Base-by-base conservation (phyloP, 2,888 invertebrate species). In the Drosophila paucipuncta region DNA sequence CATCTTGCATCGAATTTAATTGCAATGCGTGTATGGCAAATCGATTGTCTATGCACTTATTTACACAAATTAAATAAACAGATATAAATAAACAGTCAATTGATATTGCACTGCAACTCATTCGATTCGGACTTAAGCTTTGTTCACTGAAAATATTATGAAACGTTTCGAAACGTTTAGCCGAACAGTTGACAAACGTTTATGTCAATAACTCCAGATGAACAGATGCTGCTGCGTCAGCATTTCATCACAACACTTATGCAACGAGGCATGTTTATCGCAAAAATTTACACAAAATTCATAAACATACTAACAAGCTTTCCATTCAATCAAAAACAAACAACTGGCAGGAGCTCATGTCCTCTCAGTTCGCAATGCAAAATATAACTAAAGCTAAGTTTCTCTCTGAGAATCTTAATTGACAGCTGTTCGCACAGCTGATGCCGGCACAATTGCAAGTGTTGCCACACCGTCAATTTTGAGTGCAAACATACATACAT, bases 341-440 rank as follows among this genome's bases (percentile, higher is more conserved):
- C 39, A 49, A 0, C 11, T 37, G 7, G 0, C 4, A 3, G 11
- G 4, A 49, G 30, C 30, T 28, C 55, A 57, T 30, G 55, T 41
- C 43, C 4, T 31, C 0, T 5, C 76, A 16, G 62, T n/a, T 18
- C 66, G 71, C 66, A 33, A 43, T 58, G 68, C 76, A 57, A 83
- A 76, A 60, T 80, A 75, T 39, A 68, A 79, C 79, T 78, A 65
- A 77, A 65, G 39, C 50, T 4, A 13, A 11, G 53, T 35, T 49
- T 16, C 31, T 73, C 67, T 57, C 70, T 59, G 47, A 2, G 18
- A 63, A 57, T 41, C 31, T 61, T 4, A 37, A 7, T 41, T 13
- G 54, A n/a, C 79, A 73, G 81, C 81, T 77, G 78, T 47, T 59
- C 50, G 10, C 52, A 30, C 79, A 81, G 81, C 79, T 81, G 81